A percentile compares a stretch with the other conserved stretches of the same genome.
These are phyloP conservation scores for Botrylloides violaceus DNA, from an alignment of 23 tunicate genomes.

Conservation along the genomic window DNA sequence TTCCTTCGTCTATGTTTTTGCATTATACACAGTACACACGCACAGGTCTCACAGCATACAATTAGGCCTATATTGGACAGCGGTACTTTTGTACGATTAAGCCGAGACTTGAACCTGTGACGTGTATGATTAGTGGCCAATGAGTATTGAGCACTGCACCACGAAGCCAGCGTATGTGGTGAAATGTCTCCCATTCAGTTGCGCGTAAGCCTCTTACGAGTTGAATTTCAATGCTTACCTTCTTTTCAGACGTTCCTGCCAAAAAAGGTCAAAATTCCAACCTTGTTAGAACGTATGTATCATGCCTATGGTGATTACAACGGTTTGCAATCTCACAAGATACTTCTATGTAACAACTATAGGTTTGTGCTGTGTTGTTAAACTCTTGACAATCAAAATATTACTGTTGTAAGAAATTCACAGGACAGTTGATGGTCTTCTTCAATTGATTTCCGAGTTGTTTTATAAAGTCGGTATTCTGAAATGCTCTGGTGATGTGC, in stretches of 20 bases:
- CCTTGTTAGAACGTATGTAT: conserved; percentile 21
- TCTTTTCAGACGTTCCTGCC: conserved; percentile 3
- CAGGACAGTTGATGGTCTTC: conserved; percentile 33
- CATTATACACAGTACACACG: too few relatives aligned
- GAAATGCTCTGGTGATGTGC: conserved; percentile 1
- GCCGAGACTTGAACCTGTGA: too few relatives aligned
- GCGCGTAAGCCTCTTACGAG: not conserved
- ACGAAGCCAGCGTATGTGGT: too few relatives aligned
- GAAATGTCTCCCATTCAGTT: too few relatives aligned
- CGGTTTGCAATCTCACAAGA: not conserved
- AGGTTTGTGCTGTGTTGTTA: not conserved
- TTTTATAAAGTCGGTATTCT: conserved; percentile 31
- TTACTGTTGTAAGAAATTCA: not conserved
- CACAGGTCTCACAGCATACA: too few relatives aligned
- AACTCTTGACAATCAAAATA: not conserved
- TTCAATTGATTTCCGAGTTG: conserved; percentile 27
- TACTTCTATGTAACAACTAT: conserved; percentile 20
- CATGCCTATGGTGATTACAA: conserved; percentile 7
- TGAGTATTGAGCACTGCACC: too few relatives aligned
- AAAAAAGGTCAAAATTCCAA: not conserved
- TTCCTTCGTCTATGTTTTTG: too few relatives aligned
- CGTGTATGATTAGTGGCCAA: too few relatives aligned
- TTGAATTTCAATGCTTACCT: too few relatives aligned
- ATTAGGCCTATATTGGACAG: too few relatives aligned
- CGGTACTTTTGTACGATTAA: too few relatives aligned